Conservation (phyloP, 2,888 invertebrate species). For the Pseudolycoriella hygida region DNA sequence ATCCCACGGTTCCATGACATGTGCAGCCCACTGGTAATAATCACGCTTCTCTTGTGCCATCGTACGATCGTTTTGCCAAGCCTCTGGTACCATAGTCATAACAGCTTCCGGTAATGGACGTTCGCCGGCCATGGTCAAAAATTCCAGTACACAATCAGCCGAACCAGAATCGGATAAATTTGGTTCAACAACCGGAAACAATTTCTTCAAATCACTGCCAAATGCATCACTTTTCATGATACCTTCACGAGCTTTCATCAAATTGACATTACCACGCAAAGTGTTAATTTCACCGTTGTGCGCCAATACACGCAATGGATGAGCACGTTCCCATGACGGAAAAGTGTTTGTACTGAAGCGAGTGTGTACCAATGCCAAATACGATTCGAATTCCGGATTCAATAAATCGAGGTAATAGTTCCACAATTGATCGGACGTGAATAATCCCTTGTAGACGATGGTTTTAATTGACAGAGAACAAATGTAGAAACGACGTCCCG, state of each 20-base stretch:
- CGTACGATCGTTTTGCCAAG: slow-evolving; percentile 89
- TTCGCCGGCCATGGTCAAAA: slow-evolving; percentile 83
- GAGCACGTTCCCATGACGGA: slow-evolving; percentile 98
- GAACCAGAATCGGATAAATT: slow-evolving; percentile 96
- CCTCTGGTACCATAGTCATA: slow-evolving; percentile 99
- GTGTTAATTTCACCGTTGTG: slow-evolving; percentile 99
- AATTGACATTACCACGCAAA: slow-evolving; percentile 91
- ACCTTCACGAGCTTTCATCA: slow-evolving; percentile 97
- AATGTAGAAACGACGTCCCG: slow-evolving; percentile 84
- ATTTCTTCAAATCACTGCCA: slow-evolving; percentile 48
- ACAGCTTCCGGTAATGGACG: slow-evolving; percentile 89
- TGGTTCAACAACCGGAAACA: slow-evolving; percentile 95
- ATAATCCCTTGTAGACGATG: slow-evolving; percentile 93
- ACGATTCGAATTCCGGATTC: slow-evolving; percentile 74
- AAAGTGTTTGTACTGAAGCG: slow-evolving; percentile 99
- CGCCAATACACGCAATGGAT: slow-evolving; percentile 80
- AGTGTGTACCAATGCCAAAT: slow-evolving; percentile 91
- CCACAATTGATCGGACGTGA: slow-evolving; percentile 86
- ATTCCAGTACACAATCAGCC: slow-evolving; percentile 95
- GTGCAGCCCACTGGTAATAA: slow-evolving; percentile 95
- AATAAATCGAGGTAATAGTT: slow-evolving; percentile 51
- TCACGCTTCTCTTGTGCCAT: slow-evolving; percentile 87
- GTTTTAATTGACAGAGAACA: slow-evolving; percentile 83
- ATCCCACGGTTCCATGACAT: slow-evolving; percentile 99
- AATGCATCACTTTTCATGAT: slow-evolving; percentile 81